phyloP scores from a whole-genome alignment of 2,888 invertebrate species.

The Acanthosoma haemorrhoidale region DNA sequence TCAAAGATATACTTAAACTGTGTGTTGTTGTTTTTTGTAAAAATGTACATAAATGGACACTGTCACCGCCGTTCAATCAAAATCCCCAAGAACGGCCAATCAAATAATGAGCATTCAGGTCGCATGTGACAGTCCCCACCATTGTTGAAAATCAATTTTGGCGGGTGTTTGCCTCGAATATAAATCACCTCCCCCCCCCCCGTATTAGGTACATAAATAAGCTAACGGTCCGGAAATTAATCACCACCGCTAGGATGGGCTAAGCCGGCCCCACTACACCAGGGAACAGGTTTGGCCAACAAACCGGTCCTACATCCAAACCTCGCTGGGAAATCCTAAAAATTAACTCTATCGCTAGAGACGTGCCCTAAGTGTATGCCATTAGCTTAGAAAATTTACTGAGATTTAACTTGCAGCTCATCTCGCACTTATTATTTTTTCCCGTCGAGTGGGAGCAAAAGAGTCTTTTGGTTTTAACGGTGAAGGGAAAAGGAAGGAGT shows the following conservation, averaged over 20 bases:
- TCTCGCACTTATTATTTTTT: constrained; percentile 5
- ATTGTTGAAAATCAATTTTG: constrained; percentile 9
- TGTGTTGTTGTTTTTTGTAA: no score
- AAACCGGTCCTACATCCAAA: constrained; percentile 11
- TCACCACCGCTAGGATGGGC: background rate
- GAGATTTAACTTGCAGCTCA: background rate
- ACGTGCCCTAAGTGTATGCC: constrained; percentile 24
- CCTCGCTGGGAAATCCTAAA: constrained; percentile 13
- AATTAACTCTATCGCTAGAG: constrained; percentile 7
- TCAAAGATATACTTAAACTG: no score
- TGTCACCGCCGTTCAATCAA: no score
- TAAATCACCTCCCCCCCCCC: background rate
- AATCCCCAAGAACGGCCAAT: no score
- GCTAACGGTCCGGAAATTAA: constrained; percentile 20
- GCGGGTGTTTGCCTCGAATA: background rate
- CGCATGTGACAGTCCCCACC: no score
- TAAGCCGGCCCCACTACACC: background rate
- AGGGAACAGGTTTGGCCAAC: constrained; percentile 5
- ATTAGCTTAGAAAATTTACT: constrained; percentile 8
- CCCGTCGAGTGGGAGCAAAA: background rate
- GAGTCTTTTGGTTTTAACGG: no score
- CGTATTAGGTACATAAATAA: constrained; percentile 16
- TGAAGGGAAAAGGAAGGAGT: no score
- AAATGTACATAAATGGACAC: no score
- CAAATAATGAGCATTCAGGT: no score